Base-by-base conservation (phyloP, 2,888 invertebrate species). In the Cheilosia vernalis region DNA sequence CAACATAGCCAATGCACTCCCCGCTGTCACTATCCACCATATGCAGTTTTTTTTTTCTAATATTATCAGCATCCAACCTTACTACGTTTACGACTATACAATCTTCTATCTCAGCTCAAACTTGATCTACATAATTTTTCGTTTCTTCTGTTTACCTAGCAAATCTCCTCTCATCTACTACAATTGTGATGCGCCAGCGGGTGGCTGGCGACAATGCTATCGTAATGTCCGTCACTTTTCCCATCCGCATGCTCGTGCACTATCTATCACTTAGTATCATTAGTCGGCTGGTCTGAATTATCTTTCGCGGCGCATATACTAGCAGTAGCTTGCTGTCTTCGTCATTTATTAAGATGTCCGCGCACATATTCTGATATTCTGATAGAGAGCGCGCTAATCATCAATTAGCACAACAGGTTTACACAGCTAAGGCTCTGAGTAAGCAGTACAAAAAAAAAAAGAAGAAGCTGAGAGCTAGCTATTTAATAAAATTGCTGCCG, bases 261-360 rank as follows among this genome's bases (percentile, higher is more conserved):
- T 51, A 60, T 40, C 51, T 33, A 49, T 56, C 70, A 70, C 40
- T 81, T 74, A 81, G 63, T 60, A 74, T 80, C 69, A 79, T 67
- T 53, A 84, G 64, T 44, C 21, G 21, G 10, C 19, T 51, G 40
- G 19, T 60, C 64, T 66, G 60, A 80, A 66, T 76, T 70, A 58
- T 17, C 56, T 49, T 64, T 7, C 24, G 21, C 21, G 17, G 51
- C 47, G 24, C 17, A 58, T 10, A 42, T 19, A 33, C 17, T 7
- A 19, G 9, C 9, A 47, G 47, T 47, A 9, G 47, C 17, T n/a
- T 44, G 42, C 53, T 30, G 47, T 63, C 55, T 56, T 33, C 17
- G 47, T 19, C 40, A 5, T 58, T 27, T 19, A 37, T 19, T 4
- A n/a, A 58, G 44, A 53, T 56, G 40, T 56, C 51, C 17, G 30